Evolutionary conservation across 2,888 invertebrate genomes (phyloP).

Genomic region (Eristalis tenax): DNA sequence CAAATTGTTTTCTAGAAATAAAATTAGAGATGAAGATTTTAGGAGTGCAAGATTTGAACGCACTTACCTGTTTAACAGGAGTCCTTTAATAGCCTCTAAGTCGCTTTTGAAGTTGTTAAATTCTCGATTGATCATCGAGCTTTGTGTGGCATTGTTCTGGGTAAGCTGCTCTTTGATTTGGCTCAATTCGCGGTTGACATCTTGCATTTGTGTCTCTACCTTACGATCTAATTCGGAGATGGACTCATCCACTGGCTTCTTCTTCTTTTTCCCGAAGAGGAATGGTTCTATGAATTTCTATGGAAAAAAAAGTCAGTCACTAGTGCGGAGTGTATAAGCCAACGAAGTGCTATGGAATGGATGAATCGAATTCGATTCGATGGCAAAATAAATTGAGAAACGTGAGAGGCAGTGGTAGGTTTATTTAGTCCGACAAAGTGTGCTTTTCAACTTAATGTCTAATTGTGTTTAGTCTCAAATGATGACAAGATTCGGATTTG

Average conservation of each 20-base stretch:
- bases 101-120: conserved; percentile 86
- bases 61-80: conserved; percentile 86
- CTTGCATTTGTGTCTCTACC: conserved; percentile 83
- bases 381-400: neutral
- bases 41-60: neutral
- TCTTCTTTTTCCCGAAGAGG: conserved; percentile 86
- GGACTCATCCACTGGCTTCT: conserved; percentile 86
- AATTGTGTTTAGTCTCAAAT: neutral
- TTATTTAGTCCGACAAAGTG: neutral
- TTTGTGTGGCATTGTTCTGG: conserved; percentile 78
- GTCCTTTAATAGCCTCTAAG: conserved; percentile 87
- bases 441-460: neutral
- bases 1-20: conserved; percentile 88
- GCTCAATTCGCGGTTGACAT: conserved; percentile 85
- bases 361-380: neutral
- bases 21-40: neutral
- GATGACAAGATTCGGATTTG: neutral
- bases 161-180: conserved; percentile 87
- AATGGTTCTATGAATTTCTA: conserved; percentile 86
- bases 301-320: conserved; percentile 55
- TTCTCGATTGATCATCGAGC: conserved; percentile 83
- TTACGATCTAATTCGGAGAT: conserved; percentile 87
- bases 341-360: neutral
- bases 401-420: neutral
- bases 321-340: neutral